Evolutionary conservation across 2,888 invertebrate genomes (phyloP).

Genomic region (Auanema sp.): DNA sequence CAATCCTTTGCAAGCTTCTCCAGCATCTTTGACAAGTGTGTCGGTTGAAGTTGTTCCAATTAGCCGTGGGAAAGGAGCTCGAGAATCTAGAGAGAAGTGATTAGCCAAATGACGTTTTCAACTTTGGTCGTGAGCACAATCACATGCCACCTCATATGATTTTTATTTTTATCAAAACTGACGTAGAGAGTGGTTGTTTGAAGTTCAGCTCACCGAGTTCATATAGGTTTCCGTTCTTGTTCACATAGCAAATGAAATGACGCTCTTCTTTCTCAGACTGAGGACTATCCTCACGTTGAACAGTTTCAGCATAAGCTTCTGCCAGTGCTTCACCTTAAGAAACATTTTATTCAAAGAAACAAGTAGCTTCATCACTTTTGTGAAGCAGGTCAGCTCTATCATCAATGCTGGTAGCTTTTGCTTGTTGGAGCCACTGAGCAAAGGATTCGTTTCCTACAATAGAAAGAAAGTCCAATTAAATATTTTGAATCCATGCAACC

Average conservation of each 20-base stretch:
- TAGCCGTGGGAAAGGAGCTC: slow-evolving; percentile 55
- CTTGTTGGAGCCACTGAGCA: slow-evolving; percentile 46
- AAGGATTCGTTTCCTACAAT: slow-evolving; percentile 51
- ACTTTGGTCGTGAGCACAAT: not conserved
- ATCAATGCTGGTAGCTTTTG: slow-evolving; percentile 43
- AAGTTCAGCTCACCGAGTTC: slow-evolving; percentile 50
- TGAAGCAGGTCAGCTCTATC: slow-evolving; percentile 49
- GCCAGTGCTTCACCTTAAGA: slow-evolving; percentile 34
- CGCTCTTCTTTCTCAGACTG: slow-evolving; percentile 46
- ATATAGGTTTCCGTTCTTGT: slow-evolving; percentile 50
- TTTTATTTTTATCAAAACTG: too few species aligned
- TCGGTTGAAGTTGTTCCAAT: slow-evolving; percentile 48
- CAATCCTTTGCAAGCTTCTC: slow-evolving; percentile 45
- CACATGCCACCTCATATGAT: not conserved
- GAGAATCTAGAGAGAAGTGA: slow-evolving; percentile 47
- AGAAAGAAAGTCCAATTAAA: not conserved
- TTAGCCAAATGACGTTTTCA: too few species aligned
- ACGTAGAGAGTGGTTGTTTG: too few species aligned
- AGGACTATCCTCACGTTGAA: slow-evolving; percentile 50
- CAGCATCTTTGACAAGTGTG: slow-evolving; percentile 55
- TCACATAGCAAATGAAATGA: slow-evolving; percentile 59
- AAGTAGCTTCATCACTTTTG: slow-evolving; percentile 14
- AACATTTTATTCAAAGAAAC: too few species aligned
- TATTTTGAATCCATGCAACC: slow-evolving; percentile 21
- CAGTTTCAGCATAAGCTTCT: slow-evolving; percentile 37